Evolutionary conservation across 2,888 invertebrate species (phyloP).

Genomic region (Phytoseiulus persimilis): DNA sequence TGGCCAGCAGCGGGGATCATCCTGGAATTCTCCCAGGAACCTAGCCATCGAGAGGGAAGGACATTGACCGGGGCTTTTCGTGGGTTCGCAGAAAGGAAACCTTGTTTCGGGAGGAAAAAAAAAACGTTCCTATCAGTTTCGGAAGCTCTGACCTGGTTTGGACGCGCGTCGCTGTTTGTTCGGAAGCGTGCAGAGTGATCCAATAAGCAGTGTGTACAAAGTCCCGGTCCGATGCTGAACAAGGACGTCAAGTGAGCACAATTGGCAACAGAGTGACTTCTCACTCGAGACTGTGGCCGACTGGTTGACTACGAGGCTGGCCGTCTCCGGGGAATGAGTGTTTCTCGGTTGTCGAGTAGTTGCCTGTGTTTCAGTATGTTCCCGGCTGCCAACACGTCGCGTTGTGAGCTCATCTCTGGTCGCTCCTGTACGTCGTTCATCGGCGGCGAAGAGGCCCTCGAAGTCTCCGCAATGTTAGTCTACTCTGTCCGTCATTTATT

Average conservation of each 20-base stretch:
- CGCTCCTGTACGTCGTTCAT: background rate
- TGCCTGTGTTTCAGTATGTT: background rate
- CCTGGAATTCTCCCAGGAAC: background rate
- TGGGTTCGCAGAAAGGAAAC: background rate
- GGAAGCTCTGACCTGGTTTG: no score
- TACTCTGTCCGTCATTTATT: background rate
- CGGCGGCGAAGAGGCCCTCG: background rate
- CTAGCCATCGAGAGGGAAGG: background rate
- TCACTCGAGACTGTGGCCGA: background rate
- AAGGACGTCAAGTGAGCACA: background rate
- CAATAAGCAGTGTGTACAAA: background rate
- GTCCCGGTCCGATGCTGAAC: background rate
- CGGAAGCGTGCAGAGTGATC: background rate
- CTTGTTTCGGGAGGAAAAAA: background rate
- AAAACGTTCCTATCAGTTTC: background rate
- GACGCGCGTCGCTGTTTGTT: background rate
- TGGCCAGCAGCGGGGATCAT: background rate
- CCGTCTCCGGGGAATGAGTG: background rate
- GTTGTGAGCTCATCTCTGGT: background rate
- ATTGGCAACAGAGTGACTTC: background rate
- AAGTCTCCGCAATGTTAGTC: background rate
- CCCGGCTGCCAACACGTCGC: background rate
- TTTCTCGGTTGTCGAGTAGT: background rate
- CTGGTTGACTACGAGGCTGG: no score
- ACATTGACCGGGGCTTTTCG: background rate